These are phyloP conservation scores for Hyperopisus bebe DNA, from an alignment of 2,113 vertebrate species.

Conservation along the genomic window DNA sequence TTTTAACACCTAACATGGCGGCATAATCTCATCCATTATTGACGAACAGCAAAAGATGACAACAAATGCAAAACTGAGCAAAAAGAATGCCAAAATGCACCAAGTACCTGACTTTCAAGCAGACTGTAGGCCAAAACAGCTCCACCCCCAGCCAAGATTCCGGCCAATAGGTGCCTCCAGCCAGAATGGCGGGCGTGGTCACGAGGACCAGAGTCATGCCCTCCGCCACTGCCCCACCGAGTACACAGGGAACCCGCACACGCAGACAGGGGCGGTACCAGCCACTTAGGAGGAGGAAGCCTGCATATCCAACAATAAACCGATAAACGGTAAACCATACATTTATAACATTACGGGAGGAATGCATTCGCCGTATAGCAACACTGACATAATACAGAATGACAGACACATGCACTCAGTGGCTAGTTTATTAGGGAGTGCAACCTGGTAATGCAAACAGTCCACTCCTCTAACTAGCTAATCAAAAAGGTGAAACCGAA, in stretches of 20 bases:
- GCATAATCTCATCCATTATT: not conserved
- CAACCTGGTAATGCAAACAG: not conserved
- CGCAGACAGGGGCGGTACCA: slow-evolving; percentile 24
- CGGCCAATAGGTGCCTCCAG: slow-evolving; percentile 52
- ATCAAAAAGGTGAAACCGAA: not conserved
- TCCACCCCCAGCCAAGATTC: slow-evolving; percentile 59
- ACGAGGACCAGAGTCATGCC: slow-evolving; percentile 32
- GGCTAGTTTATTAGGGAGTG: not conserved
- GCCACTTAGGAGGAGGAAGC: slow-evolving; percentile 18
- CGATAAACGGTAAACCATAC: not conserved
- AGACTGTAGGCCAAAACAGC: slow-evolving; percentile 53
- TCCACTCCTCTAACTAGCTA: not conserved
- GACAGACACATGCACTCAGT: not conserved
- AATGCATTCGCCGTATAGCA: not conserved
- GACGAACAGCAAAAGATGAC: not conserved
- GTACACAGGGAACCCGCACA: slow-evolving; percentile 36
- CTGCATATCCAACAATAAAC: slow-evolving; percentile 15
- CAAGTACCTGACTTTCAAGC: slow-evolving; percentile 51
- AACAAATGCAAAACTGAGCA: not conserved
- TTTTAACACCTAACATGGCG: not conserved
- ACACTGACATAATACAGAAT: not conserved
- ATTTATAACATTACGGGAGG: not conserved
- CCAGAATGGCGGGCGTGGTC: slow-evolving; percentile 22
- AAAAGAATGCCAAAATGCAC: not conserved
- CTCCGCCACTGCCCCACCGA: slow-evolving; percentile 33